Evolutionary conservation across 1,140 invertebrate genomes (phyloP).

Genomic region (Aphelinus atriplicis): DNA sequence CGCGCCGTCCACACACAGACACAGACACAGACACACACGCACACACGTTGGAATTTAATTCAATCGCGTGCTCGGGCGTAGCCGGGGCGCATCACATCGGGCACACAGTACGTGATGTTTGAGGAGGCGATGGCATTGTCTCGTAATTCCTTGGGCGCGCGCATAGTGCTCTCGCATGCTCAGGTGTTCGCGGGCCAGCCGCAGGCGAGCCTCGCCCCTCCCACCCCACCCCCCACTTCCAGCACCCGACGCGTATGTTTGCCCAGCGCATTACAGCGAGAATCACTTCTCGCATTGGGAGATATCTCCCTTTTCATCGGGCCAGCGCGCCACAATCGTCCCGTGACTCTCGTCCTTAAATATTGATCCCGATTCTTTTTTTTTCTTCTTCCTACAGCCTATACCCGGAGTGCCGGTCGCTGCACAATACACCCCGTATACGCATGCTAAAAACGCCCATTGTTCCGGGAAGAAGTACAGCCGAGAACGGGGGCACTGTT

Average conservation of each 20-base stretch:
- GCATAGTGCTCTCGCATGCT: conserved; percentile 19
- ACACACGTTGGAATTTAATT: background rate
- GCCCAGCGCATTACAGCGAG: conserved; percentile 33
- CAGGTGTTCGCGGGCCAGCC: conserved; percentile 22
- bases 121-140: conserved; percentile 11
- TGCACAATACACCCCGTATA: too few species aligned
- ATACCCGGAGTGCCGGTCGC: too few species aligned
- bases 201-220: too few species aligned
- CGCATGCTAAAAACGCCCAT: background rate
- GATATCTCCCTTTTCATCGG: too few species aligned
- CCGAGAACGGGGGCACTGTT: too few species aligned
- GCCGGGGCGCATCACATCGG: background rate
- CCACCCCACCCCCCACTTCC: too few species aligned
- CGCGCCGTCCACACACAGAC: too few species aligned
- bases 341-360: conserved; percentile 4
- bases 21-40: too few species aligned
- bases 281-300: conserved; percentile 21
- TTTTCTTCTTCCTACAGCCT: background rate
- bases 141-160: conserved; percentile 5
- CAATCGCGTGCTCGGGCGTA: background rate
- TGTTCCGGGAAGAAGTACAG: background rate
- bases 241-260: conserved; percentile 13
- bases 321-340: background rate
- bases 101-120: conserved; percentile 6
- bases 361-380: conserved; percentile 6